phyloP scores from a whole-genome alignment of 2,797 vertebrate species.

The Anguilla obscura region DNA sequence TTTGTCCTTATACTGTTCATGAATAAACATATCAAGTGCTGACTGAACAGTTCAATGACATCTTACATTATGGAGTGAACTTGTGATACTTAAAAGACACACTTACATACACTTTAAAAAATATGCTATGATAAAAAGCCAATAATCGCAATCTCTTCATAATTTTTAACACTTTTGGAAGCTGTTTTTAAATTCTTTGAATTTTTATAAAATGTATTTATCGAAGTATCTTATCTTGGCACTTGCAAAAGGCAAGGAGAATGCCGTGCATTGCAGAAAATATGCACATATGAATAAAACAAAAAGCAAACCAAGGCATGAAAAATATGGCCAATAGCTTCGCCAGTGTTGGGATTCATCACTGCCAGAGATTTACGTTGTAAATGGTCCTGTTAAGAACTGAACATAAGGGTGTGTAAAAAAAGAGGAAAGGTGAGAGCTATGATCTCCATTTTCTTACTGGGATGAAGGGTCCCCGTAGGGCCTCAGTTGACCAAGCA shows the following conservation, averaged over 20 bases:
- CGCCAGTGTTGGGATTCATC: neutral
- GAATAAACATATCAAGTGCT: neutral
- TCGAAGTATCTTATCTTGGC: neutral
- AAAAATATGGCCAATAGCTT: conserved; percentile 7
- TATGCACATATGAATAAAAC: neutral
- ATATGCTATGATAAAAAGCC: neutral
- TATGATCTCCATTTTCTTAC: neutral
- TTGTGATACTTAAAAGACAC: neutral
- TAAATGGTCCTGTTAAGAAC: neutral
- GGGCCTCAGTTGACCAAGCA: neutral
- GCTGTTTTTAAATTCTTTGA: neutral
- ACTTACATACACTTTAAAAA: neutral
- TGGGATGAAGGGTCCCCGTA: neutral
- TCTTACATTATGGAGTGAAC: neutral
- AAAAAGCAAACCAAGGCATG: neutral
- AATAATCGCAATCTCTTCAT: neutral
- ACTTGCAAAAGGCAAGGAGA: neutral
- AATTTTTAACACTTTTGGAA: neutral
- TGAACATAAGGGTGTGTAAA: neutral
- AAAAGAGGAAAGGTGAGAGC: neutral
- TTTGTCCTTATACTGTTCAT: neutral
- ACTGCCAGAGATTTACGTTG: neutral
- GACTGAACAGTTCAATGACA: conserved; percentile 5
- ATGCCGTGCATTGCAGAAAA: neutral
- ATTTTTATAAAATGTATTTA: neutral